These are phyloP conservation scores for Empidonax traillii DNA, from an alignment of 2,113 vertebrate species.

Conservation along the genomic window DNA sequence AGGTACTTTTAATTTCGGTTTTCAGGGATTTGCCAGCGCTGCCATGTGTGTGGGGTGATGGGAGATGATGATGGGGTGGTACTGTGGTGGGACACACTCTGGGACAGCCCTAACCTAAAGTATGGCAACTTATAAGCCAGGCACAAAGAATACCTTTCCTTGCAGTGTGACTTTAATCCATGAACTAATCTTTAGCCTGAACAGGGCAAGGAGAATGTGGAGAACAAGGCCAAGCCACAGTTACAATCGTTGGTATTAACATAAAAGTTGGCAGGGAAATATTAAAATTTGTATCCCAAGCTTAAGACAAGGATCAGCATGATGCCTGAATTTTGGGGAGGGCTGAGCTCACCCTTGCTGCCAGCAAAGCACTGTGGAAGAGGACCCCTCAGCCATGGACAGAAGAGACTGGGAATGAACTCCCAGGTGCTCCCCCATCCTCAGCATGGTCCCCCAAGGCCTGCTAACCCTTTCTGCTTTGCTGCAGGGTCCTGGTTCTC, in stretches of 20 bases:
- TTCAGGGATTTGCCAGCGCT: background rate
- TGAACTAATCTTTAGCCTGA: background rate
- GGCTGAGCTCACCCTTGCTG: background rate
- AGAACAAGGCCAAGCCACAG: background rate
- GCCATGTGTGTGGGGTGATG: background rate
- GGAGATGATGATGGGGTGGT: background rate
- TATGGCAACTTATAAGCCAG: background rate
- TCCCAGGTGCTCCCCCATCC: background rate
- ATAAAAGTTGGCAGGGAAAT: background rate
- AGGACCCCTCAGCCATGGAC: background rate
- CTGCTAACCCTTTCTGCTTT: background rate
- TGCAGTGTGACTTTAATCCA: background rate
- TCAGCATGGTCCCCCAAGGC: background rate
- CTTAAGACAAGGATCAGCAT: background rate
- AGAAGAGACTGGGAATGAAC: background rate
- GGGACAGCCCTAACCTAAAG: background rate
- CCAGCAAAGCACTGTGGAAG: background rate
- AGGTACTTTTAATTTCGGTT: background rate
- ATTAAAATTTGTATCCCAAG: background rate
- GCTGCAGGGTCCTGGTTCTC: conserved; percentile 65
- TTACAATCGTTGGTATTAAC: background rate
- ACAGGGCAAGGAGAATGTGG: background rate
- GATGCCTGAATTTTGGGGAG: background rate
- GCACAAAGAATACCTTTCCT: background rate
- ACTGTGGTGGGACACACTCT: background rate